A percentile compares a stretch with the other conserved stretches of the same genome.
Evolutionary conservation across 1,140 invertebrate species (phyloP).

Genomic region (Linepithema humile): DNA sequence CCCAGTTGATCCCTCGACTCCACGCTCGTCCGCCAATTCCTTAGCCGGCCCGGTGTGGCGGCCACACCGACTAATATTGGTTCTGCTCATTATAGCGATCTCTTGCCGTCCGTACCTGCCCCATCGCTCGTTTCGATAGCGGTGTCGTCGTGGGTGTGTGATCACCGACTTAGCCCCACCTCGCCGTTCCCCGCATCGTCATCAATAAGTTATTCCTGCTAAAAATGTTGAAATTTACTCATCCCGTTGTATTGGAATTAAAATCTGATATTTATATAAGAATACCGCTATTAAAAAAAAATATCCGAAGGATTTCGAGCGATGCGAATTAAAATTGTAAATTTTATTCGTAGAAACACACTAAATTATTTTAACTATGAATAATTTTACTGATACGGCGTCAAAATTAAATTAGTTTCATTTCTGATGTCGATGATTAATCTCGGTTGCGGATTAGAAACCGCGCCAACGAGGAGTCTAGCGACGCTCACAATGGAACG

Average conservation of each 20-base stretch:
- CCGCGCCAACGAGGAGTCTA: neutral
- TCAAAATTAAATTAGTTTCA: neutral
- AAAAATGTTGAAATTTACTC: neutral
- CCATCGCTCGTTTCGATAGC: conserved; percentile 49
- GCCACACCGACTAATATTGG: conserved; percentile 74
- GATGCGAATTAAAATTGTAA: neutral
- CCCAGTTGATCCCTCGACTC: conserved; percentile 68
- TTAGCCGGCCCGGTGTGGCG: conserved; percentile 58
- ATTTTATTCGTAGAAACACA: neutral
- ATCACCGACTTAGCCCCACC: conserved; percentile 62
- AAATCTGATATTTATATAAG: neutral
- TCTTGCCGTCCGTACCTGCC: conserved; percentile 66
- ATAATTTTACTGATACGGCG: neutral
- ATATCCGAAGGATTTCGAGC: neutral
- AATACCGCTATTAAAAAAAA: neutral
- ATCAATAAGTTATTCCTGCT: neutral
- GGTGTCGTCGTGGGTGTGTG: conserved; percentile 73
- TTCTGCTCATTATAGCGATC: conserved; percentile 74
- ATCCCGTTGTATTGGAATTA: neutral
- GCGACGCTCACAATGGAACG: conserved; percentile 10
- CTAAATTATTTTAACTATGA: neutral
- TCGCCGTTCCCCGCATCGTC: neutral
- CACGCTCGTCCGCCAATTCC: conserved; percentile 65
- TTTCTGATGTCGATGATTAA: conserved; percentile 9
- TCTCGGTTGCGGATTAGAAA: neutral